Evolutionary conservation across 2,113 vertebrate species (phyloP), one percentile per base, ranked within the genome.

Genomic region (Mobula hypostoma): DNA sequence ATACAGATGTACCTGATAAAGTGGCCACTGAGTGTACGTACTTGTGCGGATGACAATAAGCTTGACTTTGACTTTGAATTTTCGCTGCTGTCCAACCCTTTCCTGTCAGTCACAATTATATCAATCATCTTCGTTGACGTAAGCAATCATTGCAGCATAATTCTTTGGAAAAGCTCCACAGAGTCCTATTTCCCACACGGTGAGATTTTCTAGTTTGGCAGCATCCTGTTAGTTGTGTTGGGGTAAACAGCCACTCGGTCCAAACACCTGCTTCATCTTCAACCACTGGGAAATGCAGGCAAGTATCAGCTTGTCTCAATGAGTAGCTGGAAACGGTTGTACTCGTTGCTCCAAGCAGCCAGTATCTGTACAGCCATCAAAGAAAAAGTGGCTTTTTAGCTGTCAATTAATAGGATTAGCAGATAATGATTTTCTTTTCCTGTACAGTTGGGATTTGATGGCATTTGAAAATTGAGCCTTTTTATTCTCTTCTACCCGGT

Each of bases 161-260:
- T 2, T 40, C 79, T 85, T 15, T 17, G 48, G n/a, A 58, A 11
- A 29, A 8, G 56, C 27, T 87, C 61, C 21, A 27, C 48, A 79
- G 21, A 58, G 24, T 27, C 24, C 77, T 79, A 15, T 79, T 79
- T 61, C 83, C 56, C 21, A 36, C 32, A 80, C 2, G 8, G 21
- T 7, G 58, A 32, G 70, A 56, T 74, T 93, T 48, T 93, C 70
- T 14, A 3, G 32, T 74, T 74, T 76, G 24, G 40, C 40, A 29
- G 68, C 40, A 12, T 24, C 24, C 8, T 74, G 32, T 74, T 40
- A 7, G 40, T 74, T 74, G 36, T 7, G 36, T 93, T 74, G 36
- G 74, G 36, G 11, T 93, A 93, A 93, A 93, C 91, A 93, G 32
- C 40, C 66, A 40, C 63, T 90, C 32, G 70, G n/a, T 72, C 91